phyloP scores from a whole-genome alignment of 1,140 invertebrate genomes.

The Dolichoris vasculosae region DNA sequence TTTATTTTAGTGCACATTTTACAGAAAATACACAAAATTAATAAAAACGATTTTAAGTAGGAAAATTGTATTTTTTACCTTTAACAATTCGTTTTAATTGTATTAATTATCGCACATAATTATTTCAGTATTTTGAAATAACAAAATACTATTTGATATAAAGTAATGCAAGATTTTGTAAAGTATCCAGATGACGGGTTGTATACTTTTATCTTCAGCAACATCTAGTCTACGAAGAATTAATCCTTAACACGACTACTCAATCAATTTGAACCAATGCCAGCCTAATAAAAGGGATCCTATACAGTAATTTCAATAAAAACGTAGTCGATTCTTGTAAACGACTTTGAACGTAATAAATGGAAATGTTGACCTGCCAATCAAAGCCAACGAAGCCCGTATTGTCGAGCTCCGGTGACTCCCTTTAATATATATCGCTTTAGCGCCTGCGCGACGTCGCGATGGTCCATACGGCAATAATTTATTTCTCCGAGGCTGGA shows the following conservation, averaged over 20 bases:
- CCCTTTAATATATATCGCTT: not conserved
- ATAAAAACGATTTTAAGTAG: too few relatives aligned
- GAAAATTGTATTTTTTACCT: too few relatives aligned
- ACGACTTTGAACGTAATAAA: conserved; percentile 42
- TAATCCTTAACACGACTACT: not conserved
- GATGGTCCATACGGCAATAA: conserved; percentile 57
- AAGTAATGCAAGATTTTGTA: not conserved
- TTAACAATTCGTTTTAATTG: too few relatives aligned
- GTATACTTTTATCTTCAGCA: not conserved
- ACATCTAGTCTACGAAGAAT: not conserved
- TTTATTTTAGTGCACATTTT: too few relatives aligned
- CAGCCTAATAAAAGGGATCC: conserved; percentile 12
- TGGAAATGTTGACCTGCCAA: conserved; percentile 43
- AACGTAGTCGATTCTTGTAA: conserved; percentile 30
- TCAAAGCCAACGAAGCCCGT: not conserved
- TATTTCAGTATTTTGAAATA: not conserved
- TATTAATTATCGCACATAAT: not conserved
- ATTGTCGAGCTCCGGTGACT: not conserved
- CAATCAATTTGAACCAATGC: conserved; percentile 3
- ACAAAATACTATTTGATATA: too few relatives aligned
- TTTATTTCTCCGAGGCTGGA: conserved; percentile 68
- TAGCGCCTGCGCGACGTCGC: not conserved
- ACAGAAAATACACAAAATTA: too few relatives aligned
- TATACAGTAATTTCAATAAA: conserved; percentile 43
- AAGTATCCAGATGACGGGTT: not conserved